phyloP scores from a whole-genome alignment of 2,888 invertebrate species.

The Agonopterix heracliana region DNA sequence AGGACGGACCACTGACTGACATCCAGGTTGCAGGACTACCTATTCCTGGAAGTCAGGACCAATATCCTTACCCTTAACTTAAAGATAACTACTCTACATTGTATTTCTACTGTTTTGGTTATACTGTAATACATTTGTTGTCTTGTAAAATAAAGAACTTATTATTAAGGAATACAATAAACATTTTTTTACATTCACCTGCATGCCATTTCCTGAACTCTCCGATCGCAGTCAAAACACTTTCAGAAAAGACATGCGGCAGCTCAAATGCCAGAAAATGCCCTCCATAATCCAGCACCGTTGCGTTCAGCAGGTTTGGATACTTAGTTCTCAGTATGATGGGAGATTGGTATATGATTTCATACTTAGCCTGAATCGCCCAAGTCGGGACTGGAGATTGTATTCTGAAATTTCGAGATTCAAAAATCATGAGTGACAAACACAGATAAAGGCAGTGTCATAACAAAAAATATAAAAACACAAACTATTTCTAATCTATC shows the following conservation, averaged over 20 bases:
- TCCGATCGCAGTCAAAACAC: conserved; percentile 55
- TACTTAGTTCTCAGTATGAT: conserved; percentile 73
- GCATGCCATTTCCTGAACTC: conserved; percentile 1
- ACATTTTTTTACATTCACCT: not conserved
- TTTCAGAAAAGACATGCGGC: conserved; percentile 79
- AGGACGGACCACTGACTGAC: too few relatives aligned
- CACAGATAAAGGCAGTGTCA: too few relatives aligned
- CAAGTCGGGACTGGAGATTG: conserved; percentile 79
- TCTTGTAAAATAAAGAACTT: too few relatives aligned
- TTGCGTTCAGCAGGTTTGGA: conserved; percentile 78
- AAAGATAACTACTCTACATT: too few relatives aligned
- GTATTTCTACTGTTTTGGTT: too few relatives aligned
- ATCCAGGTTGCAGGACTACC: too few relatives aligned
- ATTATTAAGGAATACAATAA: too few relatives aligned
- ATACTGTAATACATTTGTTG: too few relatives aligned
- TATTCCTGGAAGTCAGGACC: too few relatives aligned
- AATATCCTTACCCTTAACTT: too few relatives aligned
- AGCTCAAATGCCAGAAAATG: conserved; percentile 89
- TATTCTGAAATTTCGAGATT: conserved; percentile 19
- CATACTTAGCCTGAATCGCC: conserved; percentile 80
- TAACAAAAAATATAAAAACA: too few relatives aligned
- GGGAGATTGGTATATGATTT: conserved; percentile 75
- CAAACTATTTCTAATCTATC: too few relatives aligned
- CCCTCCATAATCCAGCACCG: conserved; percentile 79
- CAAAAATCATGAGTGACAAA: not conserved